Base-by-base conservation (phyloP, 2,888 invertebrate species). In the Griposia aprilina region DNA sequence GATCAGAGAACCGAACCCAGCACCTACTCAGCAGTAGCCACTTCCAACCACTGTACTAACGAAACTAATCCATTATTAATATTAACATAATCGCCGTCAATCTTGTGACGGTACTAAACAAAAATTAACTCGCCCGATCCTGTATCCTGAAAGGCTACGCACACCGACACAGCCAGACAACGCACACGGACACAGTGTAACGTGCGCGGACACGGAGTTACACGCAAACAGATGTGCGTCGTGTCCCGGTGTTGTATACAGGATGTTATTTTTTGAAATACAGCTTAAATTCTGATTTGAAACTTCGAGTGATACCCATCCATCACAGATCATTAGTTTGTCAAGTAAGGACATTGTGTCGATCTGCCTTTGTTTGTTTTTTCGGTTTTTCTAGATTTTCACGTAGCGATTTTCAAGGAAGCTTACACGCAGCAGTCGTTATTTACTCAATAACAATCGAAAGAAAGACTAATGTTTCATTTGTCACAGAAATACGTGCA, bases 101-200 rank as follows among this genome's bases (percentile, higher is more conserved):
- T 26, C 26, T n/a, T 17, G 30, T 82, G 79, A 85, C 82, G 80
- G 88, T 69, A 80, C 50, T 20, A 50, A 80, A 78, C 52, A 71
- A 80, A 84, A 86, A 82, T 76, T 78, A 82, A 74, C 67, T 75
- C 48, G 74, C 62, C 76, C 74, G 36, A 57, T 59, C 78, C 84
- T 86, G 85, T 87, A 85, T 86, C 88, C 88, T 86, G 85, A 86
- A 86, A 82, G 57, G 52, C 13, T 13, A 80, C 86, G 17, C 89
- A 87, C 81, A 89, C 87, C 48, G 11, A 1, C 36, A 48, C 30
- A 82, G 50, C 84, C 85, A 90, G 89, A 90, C 91, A 81, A 41
- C 80, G 57, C 89, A 83, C 86, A 89, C 89, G 11, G 20, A 48
- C 17, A 3, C 45, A 23, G 1, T 0, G 15, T 0, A 15, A 10